These are phyloP conservation scores for Agonopterix subpropinquella DNA, from an alignment of 2,888 invertebrate genomes.

Conservation along the genomic window DNA sequence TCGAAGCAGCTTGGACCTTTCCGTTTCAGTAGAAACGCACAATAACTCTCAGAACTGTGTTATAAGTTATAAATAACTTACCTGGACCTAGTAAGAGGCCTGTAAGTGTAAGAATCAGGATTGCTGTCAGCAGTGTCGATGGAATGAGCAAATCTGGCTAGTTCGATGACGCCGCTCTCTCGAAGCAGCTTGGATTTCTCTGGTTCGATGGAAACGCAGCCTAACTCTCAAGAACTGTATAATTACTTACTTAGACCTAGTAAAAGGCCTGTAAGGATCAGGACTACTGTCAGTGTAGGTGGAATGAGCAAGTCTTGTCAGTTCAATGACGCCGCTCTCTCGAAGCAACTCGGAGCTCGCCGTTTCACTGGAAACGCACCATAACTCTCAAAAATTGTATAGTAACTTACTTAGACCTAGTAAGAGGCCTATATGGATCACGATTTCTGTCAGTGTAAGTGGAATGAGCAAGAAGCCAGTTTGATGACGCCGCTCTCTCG, in stretches of 20 bases:
- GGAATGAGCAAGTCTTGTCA: conserved; percentile 20
- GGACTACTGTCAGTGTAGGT: conserved; percentile 17
- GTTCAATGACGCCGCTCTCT: conserved; percentile 23
- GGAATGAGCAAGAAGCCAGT: conserved; percentile 19
- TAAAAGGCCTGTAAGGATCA: conserved; percentile 4
- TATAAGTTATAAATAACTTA: too few species aligned
- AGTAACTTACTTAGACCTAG: neutral
- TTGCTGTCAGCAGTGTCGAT: conserved; percentile 10
- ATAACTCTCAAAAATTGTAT: neutral
- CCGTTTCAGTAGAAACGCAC: too few species aligned
- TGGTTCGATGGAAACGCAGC: too few species aligned
- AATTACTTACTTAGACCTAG: neutral
- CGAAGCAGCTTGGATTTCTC: neutral
- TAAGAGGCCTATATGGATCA: conserved; percentile 4
- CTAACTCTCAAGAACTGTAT: neutral
- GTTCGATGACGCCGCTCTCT: conserved; percentile 24
- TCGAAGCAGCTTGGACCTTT: too few species aligned
- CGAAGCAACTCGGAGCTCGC: too few species aligned
- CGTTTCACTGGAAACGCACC: too few species aligned
- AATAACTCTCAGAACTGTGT: too few species aligned
- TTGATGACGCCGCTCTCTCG: conserved; percentile 12
- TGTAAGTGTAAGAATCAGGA: too few species aligned
- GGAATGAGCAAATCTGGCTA: conserved; percentile 20
- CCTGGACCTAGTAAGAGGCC: too few species aligned
- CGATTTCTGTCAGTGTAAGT: conserved; percentile 17